Evolutionary conservation across 2,888 invertebrate species (phyloP).

Genomic region (Candidula unifasciata): DNA sequence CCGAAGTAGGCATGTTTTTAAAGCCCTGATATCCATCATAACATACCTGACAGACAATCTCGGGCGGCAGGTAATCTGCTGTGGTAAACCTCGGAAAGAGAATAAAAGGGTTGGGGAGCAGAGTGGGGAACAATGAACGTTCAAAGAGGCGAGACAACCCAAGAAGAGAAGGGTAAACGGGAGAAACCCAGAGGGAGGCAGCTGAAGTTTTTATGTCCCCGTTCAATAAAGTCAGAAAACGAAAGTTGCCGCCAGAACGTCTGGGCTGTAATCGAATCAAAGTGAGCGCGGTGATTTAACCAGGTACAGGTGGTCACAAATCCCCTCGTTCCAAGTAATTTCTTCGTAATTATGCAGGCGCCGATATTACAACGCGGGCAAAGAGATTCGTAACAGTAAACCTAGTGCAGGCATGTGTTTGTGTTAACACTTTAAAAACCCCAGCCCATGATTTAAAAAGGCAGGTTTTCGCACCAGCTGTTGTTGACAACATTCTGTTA

Average conservation of each 20-base stretch:
- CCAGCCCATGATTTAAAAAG: no score
- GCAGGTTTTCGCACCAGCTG: no score
- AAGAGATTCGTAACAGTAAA: not conserved
- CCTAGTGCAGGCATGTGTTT: not conserved
- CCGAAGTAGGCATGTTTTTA: no score
- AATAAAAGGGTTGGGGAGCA: no score
- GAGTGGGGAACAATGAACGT: not conserved
- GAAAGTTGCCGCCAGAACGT: slow-evolving; percentile 17
- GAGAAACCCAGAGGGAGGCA: not conserved
- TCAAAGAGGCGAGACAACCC: not conserved
- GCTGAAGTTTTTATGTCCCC: not conserved
- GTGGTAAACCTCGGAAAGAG: no score
- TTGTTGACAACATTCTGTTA: no score
- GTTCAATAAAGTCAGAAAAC: not conserved
- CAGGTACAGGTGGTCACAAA: slow-evolving; percentile 20
- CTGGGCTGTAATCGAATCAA: slow-evolving; percentile 29
- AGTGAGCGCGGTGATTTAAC: slow-evolving; percentile 25
- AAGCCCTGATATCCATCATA: no score
- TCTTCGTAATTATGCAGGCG: slow-evolving; percentile 13
- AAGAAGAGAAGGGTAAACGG: no score
- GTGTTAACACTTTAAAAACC: not conserved
- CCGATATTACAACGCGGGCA: not conserved
- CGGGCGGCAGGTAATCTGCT: not conserved
- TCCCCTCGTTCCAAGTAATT: not conserved
- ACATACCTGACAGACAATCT: not conserved